Evolutionary conservation across 1,140 invertebrate species (phyloP), one percentile per base, ranked within the genome.

Genomic region (Thaumatotibia leucotreta): DNA sequence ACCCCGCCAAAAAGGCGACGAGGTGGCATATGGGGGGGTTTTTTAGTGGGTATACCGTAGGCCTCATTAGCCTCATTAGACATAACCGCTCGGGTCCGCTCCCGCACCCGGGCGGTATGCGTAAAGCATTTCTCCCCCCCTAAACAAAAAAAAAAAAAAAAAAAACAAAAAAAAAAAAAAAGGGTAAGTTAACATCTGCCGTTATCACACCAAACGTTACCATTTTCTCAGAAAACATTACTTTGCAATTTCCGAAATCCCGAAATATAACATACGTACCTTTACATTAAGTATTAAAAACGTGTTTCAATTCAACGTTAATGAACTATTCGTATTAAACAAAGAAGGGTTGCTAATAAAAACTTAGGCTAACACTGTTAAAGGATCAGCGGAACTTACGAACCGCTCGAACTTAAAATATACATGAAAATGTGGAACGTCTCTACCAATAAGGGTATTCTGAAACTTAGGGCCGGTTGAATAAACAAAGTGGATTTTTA

Each of bases 341-440:
- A 76, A 74, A 75, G 54, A 66, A 69, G 72, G 72, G 67, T 68
- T 20, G 14, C 39, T 45, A 52, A 66, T 75, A 70, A 76, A 77
- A 80, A 82, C 71, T 82, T 80, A 54, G 64, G 54, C 68, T 80
- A 82, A 83, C 76, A 75, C 77, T 75, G 75, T 82, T 79, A 79
- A 79, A 80, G 78, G 78, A 83, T 83, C 82, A 80, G 76, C 73
- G 66, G 72, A 72, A 79, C 67, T 76, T 76, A 65, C 52, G 61
- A 73, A 74, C 63, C 61, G 72, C 74, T 73, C 50, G 67, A 82
- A 82, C 70, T 83, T 82, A 74, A 82, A 84, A 79, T 84, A 78
- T 82, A 83, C 74, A 82, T 73, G 75, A 75, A 80, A 81, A 75
- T 75, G 66, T 73, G 71, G 70, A 71, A 67, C 72, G 72, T 81